Evolutionary conservation across 2,113 vertebrate genomes (phyloP).

Genomic region (Aegypius monachus): DNA sequence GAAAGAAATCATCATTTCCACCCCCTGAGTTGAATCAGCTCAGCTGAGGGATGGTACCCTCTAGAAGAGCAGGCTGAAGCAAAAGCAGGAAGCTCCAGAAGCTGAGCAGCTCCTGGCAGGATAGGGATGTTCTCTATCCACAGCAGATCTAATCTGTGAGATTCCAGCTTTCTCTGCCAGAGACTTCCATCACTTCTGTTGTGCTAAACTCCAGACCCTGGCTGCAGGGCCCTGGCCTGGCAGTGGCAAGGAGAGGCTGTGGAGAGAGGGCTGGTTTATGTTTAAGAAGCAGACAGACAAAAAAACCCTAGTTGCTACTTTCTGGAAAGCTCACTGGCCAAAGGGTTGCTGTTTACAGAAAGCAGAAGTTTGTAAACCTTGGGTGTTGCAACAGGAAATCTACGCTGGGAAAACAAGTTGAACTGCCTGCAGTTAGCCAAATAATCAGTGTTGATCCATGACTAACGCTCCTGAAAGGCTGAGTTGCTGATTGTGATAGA

Average conservation of each 20-base stretch:
- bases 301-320: neutral
- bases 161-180: neutral
- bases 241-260: neutral
- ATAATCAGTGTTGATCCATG: neutral
- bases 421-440: neutral
- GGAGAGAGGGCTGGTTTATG: neutral
- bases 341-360: conserved; percentile 43
- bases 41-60: neutral
- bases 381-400: conserved; percentile 58
- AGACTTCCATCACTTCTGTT: neutral
- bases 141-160: neutral
- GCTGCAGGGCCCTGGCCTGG: neutral
- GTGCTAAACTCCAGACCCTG: neutral
- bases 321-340: neutral
- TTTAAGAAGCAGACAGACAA: neutral
- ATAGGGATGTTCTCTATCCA: neutral
- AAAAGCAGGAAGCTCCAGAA: neutral
- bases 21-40: neutral
- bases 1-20: neutral
- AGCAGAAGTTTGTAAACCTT: neutral
- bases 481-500: neutral
- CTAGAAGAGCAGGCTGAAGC: neutral
- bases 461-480: neutral
- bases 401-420: conserved; percentile 25
- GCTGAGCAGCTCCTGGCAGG: neutral